Evolutionary conservation across 2,797 vertebrate species (phyloP).

Genomic region (Nyctibius grandis): DNA sequence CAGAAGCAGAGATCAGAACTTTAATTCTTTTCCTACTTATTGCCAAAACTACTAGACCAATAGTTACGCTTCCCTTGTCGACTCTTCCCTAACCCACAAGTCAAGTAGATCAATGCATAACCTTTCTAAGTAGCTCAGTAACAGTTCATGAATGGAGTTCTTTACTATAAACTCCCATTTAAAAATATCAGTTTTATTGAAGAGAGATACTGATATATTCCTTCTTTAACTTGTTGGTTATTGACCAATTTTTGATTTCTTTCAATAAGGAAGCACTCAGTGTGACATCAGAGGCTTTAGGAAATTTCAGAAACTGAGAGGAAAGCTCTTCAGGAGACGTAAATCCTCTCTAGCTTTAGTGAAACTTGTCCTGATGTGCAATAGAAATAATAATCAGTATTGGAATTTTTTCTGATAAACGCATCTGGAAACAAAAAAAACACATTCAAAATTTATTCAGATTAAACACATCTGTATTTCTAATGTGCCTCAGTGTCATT

Average conservation of each 20-base stretch:
- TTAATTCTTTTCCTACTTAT: neutral
- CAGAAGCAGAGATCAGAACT: neutral
- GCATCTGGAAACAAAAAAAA: neutral
- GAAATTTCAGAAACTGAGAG: neutral
- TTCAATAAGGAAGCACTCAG: neutral
- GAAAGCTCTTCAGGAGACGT: neutral
- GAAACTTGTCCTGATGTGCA: neutral
- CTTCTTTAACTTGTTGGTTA: neutral
- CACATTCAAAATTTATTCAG: conserved; percentile 18
- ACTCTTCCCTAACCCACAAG: neutral
- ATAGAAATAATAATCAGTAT: neutral
- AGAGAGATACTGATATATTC: neutral
- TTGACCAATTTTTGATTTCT: neutral
- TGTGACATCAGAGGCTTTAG: neutral
- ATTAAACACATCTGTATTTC: conserved; percentile 48
- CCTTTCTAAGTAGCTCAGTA: neutral
- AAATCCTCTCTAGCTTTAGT: neutral
- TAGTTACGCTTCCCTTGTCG: neutral
- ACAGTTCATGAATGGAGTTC: neutral
- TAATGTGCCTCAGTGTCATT: conserved; percentile 8
- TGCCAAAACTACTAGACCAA: neutral
- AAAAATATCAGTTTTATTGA: neutral
- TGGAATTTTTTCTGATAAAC: neutral
- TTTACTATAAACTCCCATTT: neutral
- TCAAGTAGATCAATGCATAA: neutral